Percentiles rank a stretch among this genome's conserved stretches.
Evolutionary conservation across 2,113 vertebrate species (phyloP).

Genomic region (Blennius ocellaris): DNA sequence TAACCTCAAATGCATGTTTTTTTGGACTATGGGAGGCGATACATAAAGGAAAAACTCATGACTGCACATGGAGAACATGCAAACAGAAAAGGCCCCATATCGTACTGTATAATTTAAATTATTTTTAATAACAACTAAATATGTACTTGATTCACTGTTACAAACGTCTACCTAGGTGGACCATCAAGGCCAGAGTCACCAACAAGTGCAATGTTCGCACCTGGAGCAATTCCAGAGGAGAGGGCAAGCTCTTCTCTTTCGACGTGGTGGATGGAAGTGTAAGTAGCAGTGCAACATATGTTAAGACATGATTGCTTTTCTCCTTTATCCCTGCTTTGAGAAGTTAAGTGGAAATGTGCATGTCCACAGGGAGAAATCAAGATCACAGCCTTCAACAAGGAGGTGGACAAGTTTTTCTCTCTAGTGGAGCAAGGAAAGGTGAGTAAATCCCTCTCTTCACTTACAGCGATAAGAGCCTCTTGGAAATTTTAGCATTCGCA

Average conservation of each 20-base stretch:
- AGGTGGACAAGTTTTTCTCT: conserved; percentile 95
- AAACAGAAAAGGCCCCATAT: not conserved
- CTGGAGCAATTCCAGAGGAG: conserved; percentile 96
- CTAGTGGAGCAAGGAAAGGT: conserved; percentile 97
- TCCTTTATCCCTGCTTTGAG: not conserved
- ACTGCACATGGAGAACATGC: no score
- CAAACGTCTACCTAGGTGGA: conserved; percentile 87
- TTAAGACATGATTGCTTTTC: conserved; percentile 31
- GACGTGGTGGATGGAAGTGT: conserved; percentile 96
- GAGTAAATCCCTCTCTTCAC: conserved; percentile 48
- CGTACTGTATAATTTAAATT: not conserved
- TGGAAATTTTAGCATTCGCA: conserved; percentile 10
- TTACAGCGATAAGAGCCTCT: conserved; percentile 28
- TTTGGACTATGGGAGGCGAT: no score
- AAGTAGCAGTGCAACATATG: conserved; percentile 73
- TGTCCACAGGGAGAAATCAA: conserved; percentile 93
- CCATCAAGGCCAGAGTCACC: conserved; percentile 92
- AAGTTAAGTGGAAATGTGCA: conserved; percentile 32
- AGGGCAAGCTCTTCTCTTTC: conserved; percentile 95
- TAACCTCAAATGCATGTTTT: no score
- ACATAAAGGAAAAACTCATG: no score
- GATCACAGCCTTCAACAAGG: conserved; percentile 95
- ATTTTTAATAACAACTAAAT: conserved; percentile 1
- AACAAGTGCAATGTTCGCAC: conserved; percentile 91
- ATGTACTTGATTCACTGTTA: not conserved